Evolutionary conservation across 2,888 invertebrate species (phyloP), one percentile per base, ranked within the genome.

Genomic region (Drosophila longiperda): DNA sequence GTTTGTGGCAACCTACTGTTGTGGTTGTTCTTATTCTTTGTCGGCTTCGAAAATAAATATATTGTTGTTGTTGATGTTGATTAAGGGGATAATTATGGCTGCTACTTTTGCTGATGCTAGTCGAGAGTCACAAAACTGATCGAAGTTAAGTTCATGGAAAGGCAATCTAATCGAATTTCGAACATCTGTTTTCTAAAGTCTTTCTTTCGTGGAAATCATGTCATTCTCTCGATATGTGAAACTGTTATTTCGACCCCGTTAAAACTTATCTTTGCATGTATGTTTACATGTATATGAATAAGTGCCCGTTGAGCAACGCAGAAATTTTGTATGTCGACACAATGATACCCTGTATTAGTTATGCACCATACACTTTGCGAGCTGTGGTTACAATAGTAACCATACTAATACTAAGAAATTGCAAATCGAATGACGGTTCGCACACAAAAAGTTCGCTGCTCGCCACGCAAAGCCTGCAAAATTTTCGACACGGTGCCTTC

Each of bases 21-120:
- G 5, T 29, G 5, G 6, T 29, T 29, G 29, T 23, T 9, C 29
- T 33, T 29, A 6, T 29, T 29, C 29, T 17, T 11, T 65, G 49
- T 59, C 29, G 20, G 17, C 40, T 23, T 29, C 29, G 6, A 49
- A n/a, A 52, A n/a, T 42, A 36, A 20, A 17, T 42, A 29, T 29
- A 29, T 29, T 26, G 3, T 9, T 48, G 32, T 23, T 65, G 5
- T 29, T 40, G 33, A 33, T 49, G 29, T 38, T 55, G 48, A 34
- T 64, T 32, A 8, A 53, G 58, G 17, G 45, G 61, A 20, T 49
- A 33, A 33, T 32, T 29, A 29, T 29, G 5, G 1, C 29, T 60
- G 57, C 29, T 69, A 50, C 26, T 70, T 57, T 48, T 80, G 36
- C 40, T 67, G 53, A 58, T 63, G 64, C 48, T 50, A 17, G 38